Evolutionary conservation across 2,113 vertebrate species (phyloP), one percentile per base, ranked within the genome.

Genomic region (Otolemur garnettii): DNA sequence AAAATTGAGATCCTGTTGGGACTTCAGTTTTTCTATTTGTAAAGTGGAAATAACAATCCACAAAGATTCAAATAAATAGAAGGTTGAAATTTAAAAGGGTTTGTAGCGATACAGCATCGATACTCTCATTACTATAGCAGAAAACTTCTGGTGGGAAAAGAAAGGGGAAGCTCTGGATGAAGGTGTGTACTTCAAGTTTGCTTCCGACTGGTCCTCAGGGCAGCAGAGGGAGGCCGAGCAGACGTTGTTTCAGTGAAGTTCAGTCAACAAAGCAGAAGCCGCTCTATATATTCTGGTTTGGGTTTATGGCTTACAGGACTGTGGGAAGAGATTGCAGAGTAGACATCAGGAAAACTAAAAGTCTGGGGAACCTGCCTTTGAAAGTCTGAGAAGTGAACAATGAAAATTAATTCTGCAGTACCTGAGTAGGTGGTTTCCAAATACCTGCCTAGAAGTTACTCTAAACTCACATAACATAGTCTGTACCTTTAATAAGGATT

Each of bases 381-480:
- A 83, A 79, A 33, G 33, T 74, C 64, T 72, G 38, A 77, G 14
- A 66, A 35, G 9, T 26, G 9, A 87, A 93, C 45, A 42, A 60
- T 82, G 78, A 78, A 90, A 93, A 79, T 87, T 96, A 30, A 55
- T 5, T 28, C 26, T 60, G 50, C 79, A 79, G 26, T 42, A 87
- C 19, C 2, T 8, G 60, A 79, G 38, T 64, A 35, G 38, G 38
- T 86, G 57, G 38, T 68, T 90, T 96, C 79, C 57, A 90, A 55
- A 87, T 90, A 33, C 38, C 89, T 66, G 28, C 35, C 55, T 74
- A 12, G n/a, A 74, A 87, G 17, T 5, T 1, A 94, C 78, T 92
- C 24, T 30, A 90, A 86, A 72, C 45, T 93, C 24, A 4, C 7
- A 14, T 71, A 86, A 24, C 4, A 50, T 86, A 78, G 68, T 42